Percentiles rank a stretch among this genome's conserved stretches.
Conservation (phyloP, 2,888 invertebrate genomes). For the Gryllus longicercus region DNA sequence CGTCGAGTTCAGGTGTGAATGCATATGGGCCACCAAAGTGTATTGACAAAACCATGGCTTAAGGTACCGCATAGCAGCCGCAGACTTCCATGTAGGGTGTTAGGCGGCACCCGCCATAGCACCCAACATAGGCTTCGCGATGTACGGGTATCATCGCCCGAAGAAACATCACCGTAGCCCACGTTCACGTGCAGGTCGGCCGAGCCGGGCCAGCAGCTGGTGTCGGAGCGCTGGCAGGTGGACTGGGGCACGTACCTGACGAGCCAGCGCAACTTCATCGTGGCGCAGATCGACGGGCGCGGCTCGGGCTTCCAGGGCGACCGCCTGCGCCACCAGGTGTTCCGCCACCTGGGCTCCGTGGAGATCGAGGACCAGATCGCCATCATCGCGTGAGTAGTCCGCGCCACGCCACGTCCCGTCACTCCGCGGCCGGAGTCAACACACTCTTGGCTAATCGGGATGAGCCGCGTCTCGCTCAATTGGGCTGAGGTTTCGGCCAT, state of each 20-base stretch:
- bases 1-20: too few species aligned
- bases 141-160: background rate
- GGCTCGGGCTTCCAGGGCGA: slow-evolving; percentile 84
- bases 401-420: background rate
- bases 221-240: slow-evolving; percentile 74
- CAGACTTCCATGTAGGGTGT: background rate
- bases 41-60: background rate
- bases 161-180: background rate
- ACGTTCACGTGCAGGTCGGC: slow-evolving; percentile 58
- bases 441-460: too few species aligned
- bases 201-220: slow-evolving; percentile 79
- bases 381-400: slow-evolving; percentile 44
- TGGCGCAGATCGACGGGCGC: slow-evolving; percentile 84
- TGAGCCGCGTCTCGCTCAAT: too few species aligned
- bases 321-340: slow-evolving; percentile 66
- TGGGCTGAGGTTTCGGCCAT: too few species aligned
- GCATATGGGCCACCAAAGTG: too few species aligned
- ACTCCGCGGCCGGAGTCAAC: too few species aligned
- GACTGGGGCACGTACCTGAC: slow-evolving; percentile 84
- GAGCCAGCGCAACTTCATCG: slow-evolving; percentile 76
- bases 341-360: slow-evolving; percentile 66
- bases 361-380: slow-evolving; percentile 76
- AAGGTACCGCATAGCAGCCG: background rate
- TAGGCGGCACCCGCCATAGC: background rate
- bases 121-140: background rate